Evolutionary conservation across 2,113 vertebrate species (phyloP), one percentile per base, ranked within the genome.

Genomic region (Nerophis ophidion): DNA sequence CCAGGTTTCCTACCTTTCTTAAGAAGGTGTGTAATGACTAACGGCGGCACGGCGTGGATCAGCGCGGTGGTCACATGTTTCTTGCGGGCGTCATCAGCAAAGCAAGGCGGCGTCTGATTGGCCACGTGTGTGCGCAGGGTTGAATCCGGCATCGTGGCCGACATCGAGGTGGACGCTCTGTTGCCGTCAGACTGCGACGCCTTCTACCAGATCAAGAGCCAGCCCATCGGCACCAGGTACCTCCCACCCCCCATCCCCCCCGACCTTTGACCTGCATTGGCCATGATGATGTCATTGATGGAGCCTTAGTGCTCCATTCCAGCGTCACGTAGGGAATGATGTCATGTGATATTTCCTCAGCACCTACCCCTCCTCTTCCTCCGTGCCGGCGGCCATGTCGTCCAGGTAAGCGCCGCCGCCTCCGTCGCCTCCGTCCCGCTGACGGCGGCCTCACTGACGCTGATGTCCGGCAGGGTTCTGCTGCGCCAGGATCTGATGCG

Each of bases 131-230:
- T 47, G 16, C 11, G 54, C 63, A 84, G 84, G 33, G 79, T 86
- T 70, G 93, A 95, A 80, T 95, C 93, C 0, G 93, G 93, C 6
- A 95, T 94, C 3, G 92, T 93, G 4, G 93, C 91, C 5, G 93
- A 95, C 75, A 94, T 95, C 12, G 93, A 95, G 62, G 82, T 93
- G 3, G 92, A 93, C 72, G 67, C 68, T 67, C 69, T 92, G 60
- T 67, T 92, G 17, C 72, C 85, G 1, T 83, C 90, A 1, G 88
- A 87, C 63, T 82, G 83, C 0, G 91, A 93, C 60, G 83, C 85
- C 6, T 94, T 92, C 83, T 95, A 93, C 52, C 84, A 94, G 79
- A 90, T 95, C 61, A 94, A 94, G 85, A 94, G 93, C 71, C 93
- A 94, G 62, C 93, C 93, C 60, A 84, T 91, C 63, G 74, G 70